Conservation (phyloP, 1,140 invertebrate genomes). For the Riptortus pedestris region DNA sequence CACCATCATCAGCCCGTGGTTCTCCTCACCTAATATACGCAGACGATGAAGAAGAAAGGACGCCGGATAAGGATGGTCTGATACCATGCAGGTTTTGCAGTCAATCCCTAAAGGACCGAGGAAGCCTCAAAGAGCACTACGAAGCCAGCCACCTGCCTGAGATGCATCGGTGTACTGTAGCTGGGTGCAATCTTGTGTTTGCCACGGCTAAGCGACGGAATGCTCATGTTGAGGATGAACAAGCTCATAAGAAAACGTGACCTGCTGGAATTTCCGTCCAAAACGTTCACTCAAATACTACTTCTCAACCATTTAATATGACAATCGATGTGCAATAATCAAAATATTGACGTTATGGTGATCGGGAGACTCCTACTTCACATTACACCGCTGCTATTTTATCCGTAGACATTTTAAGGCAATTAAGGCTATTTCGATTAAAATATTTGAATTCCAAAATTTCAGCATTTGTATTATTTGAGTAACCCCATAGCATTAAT, state of each 20-base stretch:
- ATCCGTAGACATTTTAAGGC: neutral
- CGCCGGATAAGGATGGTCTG: constrained; percentile 48
- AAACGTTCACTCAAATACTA: neutral
- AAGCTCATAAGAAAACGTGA: constrained; percentile 10
- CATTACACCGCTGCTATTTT: constrained; percentile 5
- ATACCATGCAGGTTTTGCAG: constrained; percentile 55
- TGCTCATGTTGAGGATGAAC: constrained; percentile 49
- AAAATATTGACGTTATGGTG: constrained; percentile 3
- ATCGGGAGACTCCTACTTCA: neutral
- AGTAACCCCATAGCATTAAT: neutral
- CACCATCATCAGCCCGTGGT: constrained; percentile 32
- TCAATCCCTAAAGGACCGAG: constrained; percentile 47
- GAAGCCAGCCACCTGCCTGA: constrained; percentile 55
- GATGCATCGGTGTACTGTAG: constrained; percentile 67
- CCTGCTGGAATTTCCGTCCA: constrained; percentile 4
- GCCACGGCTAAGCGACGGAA: constrained; percentile 63
- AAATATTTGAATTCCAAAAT: too few species aligned
- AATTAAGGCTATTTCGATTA: neutral
- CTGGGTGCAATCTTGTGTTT: constrained; percentile 72
- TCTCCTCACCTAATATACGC: constrained; percentile 38
- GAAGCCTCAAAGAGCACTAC: constrained; percentile 54
- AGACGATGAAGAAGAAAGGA: constrained; percentile 45
- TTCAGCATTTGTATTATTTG: too few species aligned
- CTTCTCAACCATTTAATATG: neutral
- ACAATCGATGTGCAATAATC: constrained; percentile 17